Percentiles rank a stretch among this genome's conserved stretches.
Evolutionary conservation across 2,113 vertebrate species (phyloP).

Genomic region (Arothron firmamentum): DNA sequence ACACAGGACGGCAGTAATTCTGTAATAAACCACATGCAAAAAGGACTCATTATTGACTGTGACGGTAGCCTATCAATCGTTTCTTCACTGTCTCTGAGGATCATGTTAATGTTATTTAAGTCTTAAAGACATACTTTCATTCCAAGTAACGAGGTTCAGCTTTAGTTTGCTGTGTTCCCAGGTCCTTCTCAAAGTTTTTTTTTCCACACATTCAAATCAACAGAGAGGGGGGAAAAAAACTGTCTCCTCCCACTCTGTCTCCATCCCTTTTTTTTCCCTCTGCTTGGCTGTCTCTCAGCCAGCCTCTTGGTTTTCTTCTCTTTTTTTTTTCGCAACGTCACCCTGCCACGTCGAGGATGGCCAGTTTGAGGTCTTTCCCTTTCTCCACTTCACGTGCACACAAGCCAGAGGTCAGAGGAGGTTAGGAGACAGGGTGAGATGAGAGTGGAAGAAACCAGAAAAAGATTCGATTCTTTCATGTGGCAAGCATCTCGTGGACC

Average conservation of each 20-base stretch:
- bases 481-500: neutral
- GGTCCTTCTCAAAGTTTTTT: neutral
- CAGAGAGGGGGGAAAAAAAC: neutral
- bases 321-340: conserved; percentile 52
- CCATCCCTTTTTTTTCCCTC: neutral
- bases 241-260: neutral
- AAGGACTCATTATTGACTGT: too few species aligned
- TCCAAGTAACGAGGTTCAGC: neutral
- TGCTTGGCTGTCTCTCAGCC: conserved; percentile 9
- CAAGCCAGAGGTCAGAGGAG: conserved; percentile 46
- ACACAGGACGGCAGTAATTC: neutral
- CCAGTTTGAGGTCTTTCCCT: conserved; percentile 20
- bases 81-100: neutral
- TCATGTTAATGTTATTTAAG: neutral
- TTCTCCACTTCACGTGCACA: neutral
- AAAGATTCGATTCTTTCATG: neutral
- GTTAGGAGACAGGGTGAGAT: conserved; percentile 23
- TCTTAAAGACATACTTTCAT: neutral
- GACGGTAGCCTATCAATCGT: neutral
- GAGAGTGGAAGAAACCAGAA: neutral
- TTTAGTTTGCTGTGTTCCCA: neutral
- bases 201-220: neutral
- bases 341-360: conserved; percentile 65
- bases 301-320: conserved; percentile 9
- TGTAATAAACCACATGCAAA: neutral